Conservation (phyloP, 2,797 vertebrate species). For the Acropternis orthonyx region DNA sequence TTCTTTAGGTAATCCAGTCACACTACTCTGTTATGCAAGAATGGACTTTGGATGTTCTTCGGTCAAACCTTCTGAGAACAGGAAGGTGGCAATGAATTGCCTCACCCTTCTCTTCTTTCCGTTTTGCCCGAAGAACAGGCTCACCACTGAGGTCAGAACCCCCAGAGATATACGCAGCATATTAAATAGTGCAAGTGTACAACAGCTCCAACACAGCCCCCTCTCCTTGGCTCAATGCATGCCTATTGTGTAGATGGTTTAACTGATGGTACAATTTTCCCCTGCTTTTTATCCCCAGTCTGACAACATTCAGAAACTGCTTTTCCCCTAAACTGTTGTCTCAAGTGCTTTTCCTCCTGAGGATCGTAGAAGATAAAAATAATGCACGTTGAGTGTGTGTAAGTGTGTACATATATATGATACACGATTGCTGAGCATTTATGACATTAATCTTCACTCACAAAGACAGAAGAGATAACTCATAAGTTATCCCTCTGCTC, state of each 20-base stretch:
- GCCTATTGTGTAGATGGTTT: background rate
- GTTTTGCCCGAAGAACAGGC: background rate
- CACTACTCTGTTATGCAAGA: background rate
- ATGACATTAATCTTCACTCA: conserved; percentile 70
- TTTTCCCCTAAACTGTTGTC: conserved; percentile 23
- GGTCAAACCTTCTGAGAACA: background rate
- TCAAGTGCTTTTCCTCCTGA: conserved; percentile 32
- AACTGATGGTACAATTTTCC: background rate
- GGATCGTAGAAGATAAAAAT: conserved; percentile 53
- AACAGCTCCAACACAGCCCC: background rate
- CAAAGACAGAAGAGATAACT: conserved; percentile 64
- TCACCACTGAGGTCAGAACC: background rate
- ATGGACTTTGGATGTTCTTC: background rate
- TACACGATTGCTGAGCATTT: conserved; percentile 52
- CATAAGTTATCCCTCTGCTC: conserved; percentile 56
- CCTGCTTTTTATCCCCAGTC: conserved; percentile 16
- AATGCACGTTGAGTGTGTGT: conserved; percentile 31
- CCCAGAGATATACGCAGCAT: background rate
- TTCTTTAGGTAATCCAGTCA: background rate
- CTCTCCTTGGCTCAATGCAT: background rate
- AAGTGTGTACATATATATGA: conserved; percentile 27
- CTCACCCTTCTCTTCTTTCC: background rate
- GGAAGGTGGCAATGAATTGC: background rate
- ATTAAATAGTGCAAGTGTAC: background rate
- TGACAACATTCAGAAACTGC: conserved; percentile 15